Base-by-base conservation (phyloP, 1,140 invertebrate genomes). In the Eurytemora carolleeae region DNA sequence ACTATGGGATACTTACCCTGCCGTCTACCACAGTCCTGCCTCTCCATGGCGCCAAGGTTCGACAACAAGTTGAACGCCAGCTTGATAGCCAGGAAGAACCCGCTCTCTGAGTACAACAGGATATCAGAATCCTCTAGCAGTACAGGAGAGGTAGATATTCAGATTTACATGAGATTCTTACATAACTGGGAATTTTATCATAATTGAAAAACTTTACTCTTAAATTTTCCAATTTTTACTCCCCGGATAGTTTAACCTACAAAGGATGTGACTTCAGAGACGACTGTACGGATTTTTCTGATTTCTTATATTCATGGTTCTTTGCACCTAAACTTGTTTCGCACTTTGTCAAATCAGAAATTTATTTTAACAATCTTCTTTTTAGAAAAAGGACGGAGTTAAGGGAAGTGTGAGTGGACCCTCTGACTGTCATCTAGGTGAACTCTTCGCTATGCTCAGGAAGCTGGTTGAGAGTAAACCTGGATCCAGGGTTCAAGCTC, bases 31-130 rank as follows among this genome's bases (percentile, higher is more conserved):
- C 75, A 81, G 0, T 93, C 90, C 58, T 92, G 89, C 71, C 76
- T 97, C 58, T 90, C 88, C 2, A 92, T 87, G 75, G 86, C 87
- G 2, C 93, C 93, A 1, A 77, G 90, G 61, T 82, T 87, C 25
- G 85, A 87, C 58, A 66, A 65, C n/a, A 68, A 67, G 26, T 57
- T 64, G 23, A 68, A 64, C 57, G 31, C 24, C 24, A 61, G 61
- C 21, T 57, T 63, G 26, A 58, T 69, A 23, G 67, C 66, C 0
- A 61, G 60, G 16, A 61, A 66, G n/a, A 65, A 64, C 23, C 66
- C 67, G 15, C 78, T 80, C 61, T 71, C 84, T 15, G 80, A 83
- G 63, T 61, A 67, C 61, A 73, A 70, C 55, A 68, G 73, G 23
- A 77, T 64, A 58, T 63, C 63, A 64, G 54, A 61, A 63, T 64